These are phyloP conservation scores for Ephialtes manifestator DNA, from an alignment of 2,888 invertebrate species.

Conservation along the genomic window DNA sequence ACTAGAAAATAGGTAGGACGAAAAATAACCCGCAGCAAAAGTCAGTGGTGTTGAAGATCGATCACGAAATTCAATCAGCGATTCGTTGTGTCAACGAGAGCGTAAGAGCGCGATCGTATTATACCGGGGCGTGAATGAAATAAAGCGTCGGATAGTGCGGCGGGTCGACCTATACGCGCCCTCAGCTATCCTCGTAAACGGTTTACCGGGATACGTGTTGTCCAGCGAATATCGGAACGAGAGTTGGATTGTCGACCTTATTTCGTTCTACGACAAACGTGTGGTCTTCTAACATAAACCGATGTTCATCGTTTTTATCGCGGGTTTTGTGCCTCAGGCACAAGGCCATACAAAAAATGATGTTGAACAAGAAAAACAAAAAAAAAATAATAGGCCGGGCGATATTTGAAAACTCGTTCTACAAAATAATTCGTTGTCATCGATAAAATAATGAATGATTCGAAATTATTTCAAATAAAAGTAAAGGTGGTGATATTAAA, in stretches of 20 bases:
- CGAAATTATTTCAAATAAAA: no score
- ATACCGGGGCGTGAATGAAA: constrained; percentile 57
- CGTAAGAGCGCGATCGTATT: constrained; percentile 44
- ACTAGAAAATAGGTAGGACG: background rate
- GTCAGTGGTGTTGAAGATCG: constrained; percentile 19
- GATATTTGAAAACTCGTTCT: no score
- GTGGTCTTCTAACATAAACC: constrained; percentile 13
- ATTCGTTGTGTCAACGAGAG: constrained; percentile 41
- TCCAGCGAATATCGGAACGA: constrained; percentile 10
- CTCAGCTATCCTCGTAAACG: constrained; percentile 41
- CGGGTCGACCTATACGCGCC: constrained; percentile 14
- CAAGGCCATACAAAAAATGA: background rate
- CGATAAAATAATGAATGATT: no score
- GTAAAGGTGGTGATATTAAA: no score
- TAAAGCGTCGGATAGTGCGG: constrained; percentile 47
- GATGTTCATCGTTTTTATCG: background rate
- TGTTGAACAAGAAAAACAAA: background rate
- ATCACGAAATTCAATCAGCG: constrained; percentile 63
- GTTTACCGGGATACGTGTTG: constrained; percentile 41
- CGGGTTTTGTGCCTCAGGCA: background rate
- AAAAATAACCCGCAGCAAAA: constrained; percentile 11
- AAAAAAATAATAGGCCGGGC: background rate
- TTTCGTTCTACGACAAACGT: constrained; percentile 25
- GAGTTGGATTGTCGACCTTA: constrained; percentile 10
- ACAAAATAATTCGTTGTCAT: no score